These are phyloP conservation scores for Centropus unirufus DNA, from an alignment of 2,113 vertebrate genomes.

Conservation along the genomic window DNA sequence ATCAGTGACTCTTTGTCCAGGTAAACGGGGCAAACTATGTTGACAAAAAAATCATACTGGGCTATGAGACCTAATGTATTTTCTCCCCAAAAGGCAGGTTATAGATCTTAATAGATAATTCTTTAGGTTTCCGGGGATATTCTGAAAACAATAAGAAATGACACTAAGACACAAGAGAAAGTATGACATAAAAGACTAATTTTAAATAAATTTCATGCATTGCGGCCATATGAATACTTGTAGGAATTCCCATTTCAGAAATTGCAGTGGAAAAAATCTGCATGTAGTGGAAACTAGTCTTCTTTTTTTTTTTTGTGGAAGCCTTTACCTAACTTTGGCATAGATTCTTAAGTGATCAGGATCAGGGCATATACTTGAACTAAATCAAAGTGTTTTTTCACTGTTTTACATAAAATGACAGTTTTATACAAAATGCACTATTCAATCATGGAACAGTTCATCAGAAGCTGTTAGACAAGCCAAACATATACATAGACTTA, in stretches of 20 bases:
- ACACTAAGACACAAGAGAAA: background rate
- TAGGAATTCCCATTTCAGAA: background rate
- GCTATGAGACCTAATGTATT: background rate
- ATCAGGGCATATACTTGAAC: background rate
- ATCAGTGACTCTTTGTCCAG: background rate
- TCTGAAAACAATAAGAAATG: background rate
- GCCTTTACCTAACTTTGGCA: background rate
- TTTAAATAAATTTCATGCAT: rapidly evolving
- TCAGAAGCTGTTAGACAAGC: background rate
- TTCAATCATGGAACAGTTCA: background rate
- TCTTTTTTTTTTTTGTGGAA: background rate
- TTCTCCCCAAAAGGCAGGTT: background rate
- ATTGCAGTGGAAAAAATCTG: background rate
- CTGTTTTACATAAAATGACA: background rate
- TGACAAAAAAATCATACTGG: background rate
- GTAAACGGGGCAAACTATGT: background rate
- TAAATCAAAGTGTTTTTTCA: background rate
- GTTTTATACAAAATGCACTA: background rate
- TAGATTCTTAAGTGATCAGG: background rate
- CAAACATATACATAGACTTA: background rate
- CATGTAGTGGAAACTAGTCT: background rate
- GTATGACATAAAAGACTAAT: background rate
- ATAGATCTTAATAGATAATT: background rate
- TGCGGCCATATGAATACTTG: background rate
- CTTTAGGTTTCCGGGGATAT: background rate